Percentiles rank a stretch among this genome's conserved stretches.
Evolutionary conservation across 2,888 invertebrate genomes (phyloP).

Genomic region (Parnassius orleans): DNA sequence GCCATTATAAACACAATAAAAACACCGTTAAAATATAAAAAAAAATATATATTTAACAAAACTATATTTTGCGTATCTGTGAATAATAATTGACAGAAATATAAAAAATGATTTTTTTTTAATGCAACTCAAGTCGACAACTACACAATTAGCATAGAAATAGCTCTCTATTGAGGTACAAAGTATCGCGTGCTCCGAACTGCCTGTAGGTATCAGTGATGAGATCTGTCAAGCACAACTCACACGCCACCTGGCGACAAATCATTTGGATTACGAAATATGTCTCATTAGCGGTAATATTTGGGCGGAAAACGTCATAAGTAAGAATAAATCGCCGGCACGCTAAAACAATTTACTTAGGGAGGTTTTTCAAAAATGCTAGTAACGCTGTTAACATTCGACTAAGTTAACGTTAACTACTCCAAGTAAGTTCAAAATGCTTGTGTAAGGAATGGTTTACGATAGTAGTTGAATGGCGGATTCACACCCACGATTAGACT

Average conservation of each 20-base stretch:
- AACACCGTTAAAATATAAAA: too few relatives aligned
- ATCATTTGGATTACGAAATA: slow-evolving; percentile 62
- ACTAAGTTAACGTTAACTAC: too few relatives aligned
- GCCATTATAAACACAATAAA: too few relatives aligned
- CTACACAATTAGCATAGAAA: slow-evolving; percentile 27
- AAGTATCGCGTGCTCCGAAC: slow-evolving; percentile 19
- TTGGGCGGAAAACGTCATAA: slow-evolving; percentile 37
- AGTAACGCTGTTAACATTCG: too few relatives aligned
- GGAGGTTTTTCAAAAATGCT: too few relatives aligned
- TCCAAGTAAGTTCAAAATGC: too few relatives aligned
- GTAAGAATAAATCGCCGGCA: not conserved
- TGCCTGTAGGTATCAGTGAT: slow-evolving; percentile 23
- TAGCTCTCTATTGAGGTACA: slow-evolving; percentile 6
- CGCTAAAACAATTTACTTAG: not conserved
- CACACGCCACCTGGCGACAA: slow-evolving; percentile 57
- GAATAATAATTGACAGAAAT: not conserved
- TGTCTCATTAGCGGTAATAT: slow-evolving; percentile 62
- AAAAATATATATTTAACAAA: too few relatives aligned
- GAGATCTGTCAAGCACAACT: slow-evolving; percentile 28
- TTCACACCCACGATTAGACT: too few relatives aligned
- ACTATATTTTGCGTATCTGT: not conserved
- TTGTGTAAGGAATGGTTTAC: too few relatives aligned
- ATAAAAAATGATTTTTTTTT: not conserved
- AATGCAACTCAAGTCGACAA: not conserved
- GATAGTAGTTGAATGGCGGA: too few relatives aligned